phyloP scores from a whole-genome alignment of 2,888 invertebrate species.

The Spodoptera exigua region DNA sequence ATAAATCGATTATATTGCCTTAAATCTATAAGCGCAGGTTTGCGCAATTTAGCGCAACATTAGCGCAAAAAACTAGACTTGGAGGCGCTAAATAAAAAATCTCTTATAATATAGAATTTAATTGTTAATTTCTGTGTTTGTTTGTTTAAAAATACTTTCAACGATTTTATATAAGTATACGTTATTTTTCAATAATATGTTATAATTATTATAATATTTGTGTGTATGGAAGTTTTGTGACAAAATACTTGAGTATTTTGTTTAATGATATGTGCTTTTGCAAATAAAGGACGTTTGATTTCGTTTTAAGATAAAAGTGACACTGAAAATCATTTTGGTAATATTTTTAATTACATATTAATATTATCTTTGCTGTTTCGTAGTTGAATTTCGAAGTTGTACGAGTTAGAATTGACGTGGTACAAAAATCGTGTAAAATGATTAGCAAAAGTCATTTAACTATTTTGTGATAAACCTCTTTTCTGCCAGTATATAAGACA shows the following conservation, averaged over 20 bases:
- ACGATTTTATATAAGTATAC: constrained; percentile 26
- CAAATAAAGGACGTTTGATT: constrained; percentile 38
- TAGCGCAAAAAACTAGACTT: constrained; percentile 1
- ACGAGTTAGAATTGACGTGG: too few species aligned
- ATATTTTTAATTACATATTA: too few species aligned
- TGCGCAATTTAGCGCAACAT: constrained; percentile 5
- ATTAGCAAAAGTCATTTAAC: too few species aligned
- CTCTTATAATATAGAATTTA: neutral
- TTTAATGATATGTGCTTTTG: constrained; percentile 51
- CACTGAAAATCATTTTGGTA: neutral
- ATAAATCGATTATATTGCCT: constrained; percentile 21
- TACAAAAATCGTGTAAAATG: too few species aligned
- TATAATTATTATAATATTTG: constrained; percentile 10
- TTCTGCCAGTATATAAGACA: too few species aligned
- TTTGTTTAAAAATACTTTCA: constrained; percentile 39
- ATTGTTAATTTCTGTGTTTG: constrained; percentile 4
- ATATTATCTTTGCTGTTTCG: too few species aligned
- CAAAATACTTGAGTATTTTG: constrained; percentile 32
- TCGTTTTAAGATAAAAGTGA: constrained; percentile 37
- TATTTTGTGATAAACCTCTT: too few species aligned
- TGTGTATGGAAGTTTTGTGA: constrained; percentile 23
- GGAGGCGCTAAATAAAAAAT: constrained; percentile 16
- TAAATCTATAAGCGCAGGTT: constrained; percentile 15
- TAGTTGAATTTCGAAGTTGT: too few species aligned
- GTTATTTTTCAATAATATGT: neutral